Evolutionary conservation across 2,113 vertebrate genomes (phyloP), one percentile per base, ranked within the genome.

Genomic region (Pitta sordida): DNA sequence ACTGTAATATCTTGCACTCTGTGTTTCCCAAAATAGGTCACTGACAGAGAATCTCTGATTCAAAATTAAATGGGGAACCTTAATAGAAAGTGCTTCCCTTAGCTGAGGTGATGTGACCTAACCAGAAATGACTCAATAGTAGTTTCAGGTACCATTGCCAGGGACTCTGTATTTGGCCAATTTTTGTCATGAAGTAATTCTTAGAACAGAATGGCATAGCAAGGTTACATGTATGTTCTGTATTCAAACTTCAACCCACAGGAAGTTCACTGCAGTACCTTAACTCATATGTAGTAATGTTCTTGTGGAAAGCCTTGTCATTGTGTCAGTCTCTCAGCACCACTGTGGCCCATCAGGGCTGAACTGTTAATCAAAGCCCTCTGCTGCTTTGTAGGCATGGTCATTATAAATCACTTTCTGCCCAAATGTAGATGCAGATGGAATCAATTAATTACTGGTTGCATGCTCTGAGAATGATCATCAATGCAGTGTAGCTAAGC

Each of bases 381-480:
- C 73, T 82, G 64, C 65, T 86, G 48, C 83, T 75, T 55, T 63
- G 37, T 39, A 51, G 52, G 27, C 75, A 86, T 43, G 56, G 80
- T 91, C 48, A 23, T 51, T 88, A 46, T 51, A 86, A 86, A 95
- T 78, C 65, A 75, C 65, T 15, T 51, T 49, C 77, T 87, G 48
- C 44, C 69, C 56, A 58, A 59, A 36, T 15, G 36, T 30, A 89
- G 64, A 43, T 86, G 39, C 60, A 95, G 86, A 89, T 89, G 86
- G 91, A 92, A 74, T 88, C 77, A 70, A 83, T 95, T 74, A 81
- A 84, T 92, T 84, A 43, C 69, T 52, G 52, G 52, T 92, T 75
- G 64, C 84, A 23, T 81, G 68, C 48, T 91, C 73, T 59, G 34
- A 78, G 86, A 67, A 22, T n/a, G 64, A 78, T 48, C 56, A 78